These are phyloP conservation scores for Diaprepes abbreviatus DNA, from an alignment of 2,888 invertebrate species.

Conservation along the genomic window DNA sequence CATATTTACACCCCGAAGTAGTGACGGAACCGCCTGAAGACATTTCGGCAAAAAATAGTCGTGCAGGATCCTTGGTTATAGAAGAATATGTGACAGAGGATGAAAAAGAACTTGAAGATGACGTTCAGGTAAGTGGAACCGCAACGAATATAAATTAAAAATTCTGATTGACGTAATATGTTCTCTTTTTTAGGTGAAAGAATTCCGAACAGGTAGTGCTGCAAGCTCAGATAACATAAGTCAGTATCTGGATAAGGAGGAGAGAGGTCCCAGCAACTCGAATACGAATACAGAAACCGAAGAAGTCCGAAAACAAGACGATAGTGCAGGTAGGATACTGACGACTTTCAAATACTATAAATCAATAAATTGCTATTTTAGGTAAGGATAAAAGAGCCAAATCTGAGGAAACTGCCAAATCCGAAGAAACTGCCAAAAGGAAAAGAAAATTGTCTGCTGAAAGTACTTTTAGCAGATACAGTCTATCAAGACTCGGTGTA, in stretches of 20 bases:
- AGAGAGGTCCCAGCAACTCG: slow-evolving; percentile 42
- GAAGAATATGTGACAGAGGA: slow-evolving; percentile 39
- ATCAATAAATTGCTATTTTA: not conserved
- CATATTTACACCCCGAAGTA: slow-evolving; percentile 30
- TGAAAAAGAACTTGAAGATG: slow-evolving; percentile 45
- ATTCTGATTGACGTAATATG: too few species aligned
- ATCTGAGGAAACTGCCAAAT: slow-evolving; percentile 52
- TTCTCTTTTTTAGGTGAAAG: slow-evolving; percentile 26
- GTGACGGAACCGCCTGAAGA: slow-evolving; percentile 40
- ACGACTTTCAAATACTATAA: not conserved
- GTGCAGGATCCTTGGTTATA: slow-evolving; percentile 36
- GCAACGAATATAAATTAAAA: too few species aligned
- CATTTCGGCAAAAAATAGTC: slow-evolving; percentile 16
- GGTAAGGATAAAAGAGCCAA: slow-evolving; percentile 51
- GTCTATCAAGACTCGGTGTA: slow-evolving; percentile 57
- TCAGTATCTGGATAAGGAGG: slow-evolving; percentile 66
- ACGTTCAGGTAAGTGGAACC: slow-evolving; percentile 46
- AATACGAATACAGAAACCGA: slow-evolving; percentile 4
- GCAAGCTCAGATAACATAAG: slow-evolving; percentile 66
- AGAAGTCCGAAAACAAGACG: not conserved
- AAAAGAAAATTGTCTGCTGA: slow-evolving; percentile 60
- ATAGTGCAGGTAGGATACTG: not conserved
- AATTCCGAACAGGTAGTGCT: slow-evolving; percentile 58
- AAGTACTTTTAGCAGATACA: slow-evolving; percentile 58
- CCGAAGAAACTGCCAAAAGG: slow-evolving; percentile 44